Base-by-base conservation (phyloP, 1,140 invertebrate species). In the Temnothorax curvispinosus region DNA sequence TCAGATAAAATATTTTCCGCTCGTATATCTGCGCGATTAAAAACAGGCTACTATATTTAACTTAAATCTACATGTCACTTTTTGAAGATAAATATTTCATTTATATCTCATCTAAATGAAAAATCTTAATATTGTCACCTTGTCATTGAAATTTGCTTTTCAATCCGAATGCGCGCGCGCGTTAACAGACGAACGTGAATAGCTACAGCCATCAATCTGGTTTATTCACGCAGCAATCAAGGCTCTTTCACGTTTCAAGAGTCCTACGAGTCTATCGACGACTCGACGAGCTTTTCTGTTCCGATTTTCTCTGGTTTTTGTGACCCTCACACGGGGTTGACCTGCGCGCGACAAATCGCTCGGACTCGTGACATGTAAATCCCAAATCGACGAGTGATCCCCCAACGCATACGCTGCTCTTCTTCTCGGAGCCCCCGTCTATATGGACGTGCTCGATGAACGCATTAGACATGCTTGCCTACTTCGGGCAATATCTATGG, bases 381-480 rank as follows among this genome's bases (percentile, higher is more conserved):
- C 35, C 38, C 15, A 58, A 87, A 88, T 80, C 60, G 81, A 86
- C 21, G 67, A 71, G 56, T 38, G 54, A 60, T 82, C 54, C 38
- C 52, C n/a, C 18, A 44, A 13, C 15, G 56, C 47, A 44, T 50
- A 50, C 13, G 6, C 38, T 9, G 38, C 11, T 72, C 21, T 62
- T 62, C 58, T 47, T 56, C 32, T 13, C 62, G 13, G 21, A 27
- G 3, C 50, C 27, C 41, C 85, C 72, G 58, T 47, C 56, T 27
- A 27, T 41, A 32, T 54, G 54, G 76, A 85, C 41, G 65, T 69
- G 65, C 62, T 89, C 71, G 87, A 89, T 92, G 80, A 87, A 75
- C 56, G 64, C 64, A 65, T 93, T 92, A 87, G 92, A 87, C 90
- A 93, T 91, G 92, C 86, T 88, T 91, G 81, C 91, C 92, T 84